Evolutionary conservation across 2,888 invertebrate genomes (phyloP), one percentile per base, ranked within the genome.

Genomic region (Halocaridina rubra): DNA sequence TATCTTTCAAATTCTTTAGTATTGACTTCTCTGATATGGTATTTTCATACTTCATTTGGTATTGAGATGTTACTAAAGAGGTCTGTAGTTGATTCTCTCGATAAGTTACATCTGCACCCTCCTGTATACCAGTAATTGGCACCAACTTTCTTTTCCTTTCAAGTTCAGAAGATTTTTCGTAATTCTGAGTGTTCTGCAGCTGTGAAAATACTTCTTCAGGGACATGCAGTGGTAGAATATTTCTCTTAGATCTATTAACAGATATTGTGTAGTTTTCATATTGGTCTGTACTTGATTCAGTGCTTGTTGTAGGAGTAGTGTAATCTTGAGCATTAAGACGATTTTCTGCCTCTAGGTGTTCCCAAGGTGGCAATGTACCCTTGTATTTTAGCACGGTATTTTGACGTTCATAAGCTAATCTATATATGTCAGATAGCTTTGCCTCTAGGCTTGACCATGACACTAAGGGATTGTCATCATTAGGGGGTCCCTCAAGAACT

Each of bases 201-300:
- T 53, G 53, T 19, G n/a, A 53, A 10, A 19, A 19, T 53, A 53
- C 19, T 13, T 16, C 19, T 53, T 16, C 16, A 2, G 1, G 16
- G 7, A 16, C n/a, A 53, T n/a, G 16, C 16, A n/a, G 4, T 10
- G 1, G 46, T 10, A 46, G 7, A 4, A 53, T 30, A 13, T 69
- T 57, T 7, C 82, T 67, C 29, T 32, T 30, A 16, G 39, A 59
- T 27, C 82, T 77, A 77, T 71, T 77, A 19, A 78, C 72, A 61
- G 78, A 77, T 22, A 72, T 82, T 32, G 82, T 82, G 82, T 82
- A 82, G 67, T 82, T 82, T 71, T 82, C 75, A 30, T 72, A 82
- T 16, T 69, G 76, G 57, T 81, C 61, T 1, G 53, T 46, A 1
- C 77, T 77, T 57, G 71, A n/a, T 13, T 46, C 32, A 29, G 27